A percentile compares a stretch with the other conserved stretches of the same genome.
Evolutionary conservation across 2,797 vertebrate species (phyloP).

Genomic region (Alosa sapidissima): DNA sequence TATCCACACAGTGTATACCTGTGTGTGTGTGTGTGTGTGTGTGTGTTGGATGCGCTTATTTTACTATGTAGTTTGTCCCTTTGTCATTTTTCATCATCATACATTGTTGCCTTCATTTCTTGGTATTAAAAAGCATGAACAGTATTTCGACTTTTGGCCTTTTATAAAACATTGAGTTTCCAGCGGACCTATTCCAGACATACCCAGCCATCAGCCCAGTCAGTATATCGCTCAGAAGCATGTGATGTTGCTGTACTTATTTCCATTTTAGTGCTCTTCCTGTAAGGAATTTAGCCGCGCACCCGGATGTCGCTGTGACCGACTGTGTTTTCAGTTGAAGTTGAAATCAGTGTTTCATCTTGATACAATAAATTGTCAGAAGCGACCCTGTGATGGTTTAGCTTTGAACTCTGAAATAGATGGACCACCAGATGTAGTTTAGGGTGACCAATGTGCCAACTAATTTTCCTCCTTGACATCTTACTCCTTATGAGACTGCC

Average conservation of each 20-base stretch:
- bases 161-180: neutral
- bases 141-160: neutral
- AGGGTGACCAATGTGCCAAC: neutral
- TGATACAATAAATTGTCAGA: neutral
- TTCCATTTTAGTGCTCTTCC: neutral
- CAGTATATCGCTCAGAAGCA: neutral
- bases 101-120: too few relatives aligned
- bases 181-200: neutral
- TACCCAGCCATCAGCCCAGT: neutral
- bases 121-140: neutral
- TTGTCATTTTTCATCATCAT: neutral
- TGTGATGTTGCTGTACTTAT: neutral
- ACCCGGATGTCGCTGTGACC: neutral
- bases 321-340: neutral
- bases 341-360: neutral
- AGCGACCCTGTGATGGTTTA: neutral
- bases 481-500: slow-evolving; percentile 15
- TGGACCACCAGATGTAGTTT: neutral
- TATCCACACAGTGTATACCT: neutral
- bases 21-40: neutral
- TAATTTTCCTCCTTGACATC: neutral
- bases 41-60: neutral
- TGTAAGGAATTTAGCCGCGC: neutral
- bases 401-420: neutral
- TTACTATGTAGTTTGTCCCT: neutral